These are phyloP conservation scores for Pinctada fucata DNA, from an alignment of 2,888 invertebrate species.

Conservation along the genomic window DNA sequence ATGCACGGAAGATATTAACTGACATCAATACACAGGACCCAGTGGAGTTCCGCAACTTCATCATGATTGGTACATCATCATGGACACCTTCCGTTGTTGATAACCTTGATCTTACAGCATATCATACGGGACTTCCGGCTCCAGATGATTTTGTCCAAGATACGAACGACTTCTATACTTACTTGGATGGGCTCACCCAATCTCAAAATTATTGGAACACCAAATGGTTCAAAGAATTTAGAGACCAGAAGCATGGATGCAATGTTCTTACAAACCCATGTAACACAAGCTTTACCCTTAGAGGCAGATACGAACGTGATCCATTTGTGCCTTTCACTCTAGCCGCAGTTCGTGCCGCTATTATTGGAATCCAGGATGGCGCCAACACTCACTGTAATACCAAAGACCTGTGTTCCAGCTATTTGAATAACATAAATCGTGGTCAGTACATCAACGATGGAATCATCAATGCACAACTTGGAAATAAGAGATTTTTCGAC, in stretches of 20 bases:
- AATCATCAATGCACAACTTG: constrained; percentile 29
- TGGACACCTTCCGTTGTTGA: constrained; percentile 51
- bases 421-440: constrained; percentile 48
- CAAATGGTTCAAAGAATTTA: constrained; percentile 49
- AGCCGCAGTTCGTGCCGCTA: constrained; percentile 63
- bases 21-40: constrained; percentile 17
- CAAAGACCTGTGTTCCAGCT: constrained; percentile 50
- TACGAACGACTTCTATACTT: constrained; percentile 43
- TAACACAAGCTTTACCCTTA: constrained; percentile 18
- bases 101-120: constrained; percentile 31
- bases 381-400: constrained; percentile 30
- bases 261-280: constrained; percentile 15
- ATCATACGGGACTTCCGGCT: constrained; percentile 43
- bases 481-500: constrained; percentile 39
- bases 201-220: constrained; percentile 44
- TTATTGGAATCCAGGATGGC: constrained; percentile 54
- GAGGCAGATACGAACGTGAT: constrained; percentile 29
- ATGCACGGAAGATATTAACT: constrained; percentile 36
- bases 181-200: constrained; percentile 47
- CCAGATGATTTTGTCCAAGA: constrained; percentile 36
- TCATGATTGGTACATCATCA: constrained; percentile 61
- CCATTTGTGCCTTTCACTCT: constrained; percentile 60
- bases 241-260: constrained; percentile 58
- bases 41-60: constrained; percentile 35
- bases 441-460: constrained; percentile 44